phyloP scores from a whole-genome alignment of 2,113 vertebrate genomes.

The Silurus glanis region DNA sequence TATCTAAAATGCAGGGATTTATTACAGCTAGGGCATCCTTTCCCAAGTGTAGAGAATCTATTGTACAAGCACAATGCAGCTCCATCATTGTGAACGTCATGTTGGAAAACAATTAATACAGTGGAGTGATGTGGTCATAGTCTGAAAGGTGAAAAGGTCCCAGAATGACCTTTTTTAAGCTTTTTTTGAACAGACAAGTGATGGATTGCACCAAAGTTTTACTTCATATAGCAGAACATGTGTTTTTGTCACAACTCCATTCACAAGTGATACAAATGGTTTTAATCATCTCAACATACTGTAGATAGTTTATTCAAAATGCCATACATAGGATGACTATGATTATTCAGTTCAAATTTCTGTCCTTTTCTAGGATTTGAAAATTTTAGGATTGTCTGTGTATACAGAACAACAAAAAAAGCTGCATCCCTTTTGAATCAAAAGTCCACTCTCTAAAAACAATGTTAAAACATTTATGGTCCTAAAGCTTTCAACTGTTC shows the following conservation, averaged over 20 bases:
- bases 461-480: background rate
- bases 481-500: background rate
- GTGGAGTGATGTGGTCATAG: background rate
- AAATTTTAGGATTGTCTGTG: background rate
- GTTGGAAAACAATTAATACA: background rate
- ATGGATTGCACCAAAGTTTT: background rate
- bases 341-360: background rate
- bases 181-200: background rate
- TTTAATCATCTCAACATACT: background rate
- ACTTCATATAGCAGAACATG: background rate
- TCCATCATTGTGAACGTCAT: conserved; percentile 10
- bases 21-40: background rate
- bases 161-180: background rate
- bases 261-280: background rate
- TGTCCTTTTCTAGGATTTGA: background rate
- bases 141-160: background rate
- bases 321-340: background rate
- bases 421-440: background rate
- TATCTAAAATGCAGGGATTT: conserved; percentile 5
- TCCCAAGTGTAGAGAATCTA: background rate
- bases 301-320: background rate
- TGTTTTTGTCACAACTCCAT: background rate
- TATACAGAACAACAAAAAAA: background rate
- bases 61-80: background rate
- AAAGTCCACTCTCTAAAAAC: background rate